Evolutionary conservation across 1,140 invertebrate species (phyloP).

Genomic region (Phymastichus coffea): DNA sequence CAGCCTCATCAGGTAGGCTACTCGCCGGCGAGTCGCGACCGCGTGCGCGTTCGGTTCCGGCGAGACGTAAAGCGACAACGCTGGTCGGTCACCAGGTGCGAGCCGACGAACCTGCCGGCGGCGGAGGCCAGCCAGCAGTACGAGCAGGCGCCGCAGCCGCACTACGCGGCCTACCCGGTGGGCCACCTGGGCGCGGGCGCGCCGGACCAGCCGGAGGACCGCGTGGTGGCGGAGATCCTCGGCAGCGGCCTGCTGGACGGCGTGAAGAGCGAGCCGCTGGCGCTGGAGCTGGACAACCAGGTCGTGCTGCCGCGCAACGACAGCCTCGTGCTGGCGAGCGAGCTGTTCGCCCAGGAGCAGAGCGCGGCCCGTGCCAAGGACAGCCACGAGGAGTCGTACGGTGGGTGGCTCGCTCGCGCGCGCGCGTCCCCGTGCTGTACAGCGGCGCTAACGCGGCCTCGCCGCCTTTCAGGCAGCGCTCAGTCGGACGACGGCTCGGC

Average conservation of each 20-base stretch:
- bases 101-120: slow-evolving; percentile 42
- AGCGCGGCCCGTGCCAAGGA: not conserved
- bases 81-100: slow-evolving; percentile 43
- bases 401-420: slow-evolving; percentile 25
- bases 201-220: not conserved
- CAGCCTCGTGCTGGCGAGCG: slow-evolving; percentile 41
- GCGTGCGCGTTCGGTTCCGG: too few species aligned
- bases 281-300: slow-evolving; percentile 39
- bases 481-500: slow-evolving; percentile 35
- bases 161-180: not conserved
- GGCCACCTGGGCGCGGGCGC: slow-evolving; percentile 9
- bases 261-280: not conserved
- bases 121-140: not conserved
- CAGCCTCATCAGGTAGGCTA: slow-evolving; percentile 41
- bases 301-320: slow-evolving; percentile 47
- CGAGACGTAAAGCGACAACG: too few species aligned
- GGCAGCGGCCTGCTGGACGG: not conserved
- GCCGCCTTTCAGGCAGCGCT: slow-evolving; percentile 32
- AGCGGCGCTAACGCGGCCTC: not conserved
- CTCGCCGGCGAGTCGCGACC: not conserved
- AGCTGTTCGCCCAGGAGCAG: slow-evolving; percentile 25
- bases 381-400: slow-evolving; percentile 36
- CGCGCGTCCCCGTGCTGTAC: not conserved
- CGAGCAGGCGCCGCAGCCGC: not conserved
- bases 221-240: not conserved